Conservation (phyloP, 2,888 invertebrate genomes). For the Meteorus colon region DNA sequence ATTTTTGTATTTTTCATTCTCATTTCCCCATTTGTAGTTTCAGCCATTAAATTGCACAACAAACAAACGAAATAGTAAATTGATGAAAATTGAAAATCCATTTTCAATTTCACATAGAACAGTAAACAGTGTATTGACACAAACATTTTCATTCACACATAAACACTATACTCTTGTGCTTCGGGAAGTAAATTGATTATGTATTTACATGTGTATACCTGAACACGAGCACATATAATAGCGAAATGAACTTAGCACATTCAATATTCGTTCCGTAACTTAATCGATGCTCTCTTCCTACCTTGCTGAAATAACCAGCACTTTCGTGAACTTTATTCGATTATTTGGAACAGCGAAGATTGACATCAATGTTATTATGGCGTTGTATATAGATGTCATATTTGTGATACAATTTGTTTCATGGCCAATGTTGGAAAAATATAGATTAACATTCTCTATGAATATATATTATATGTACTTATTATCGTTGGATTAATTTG, state of each 20-base stretch:
- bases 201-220: not conserved
- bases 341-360: conserved; percentile 20
- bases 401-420: not conserved
- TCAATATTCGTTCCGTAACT: conserved; percentile 23
- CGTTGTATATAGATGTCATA: not conserved
- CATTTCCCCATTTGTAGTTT: not conserved
- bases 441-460: not conserved
- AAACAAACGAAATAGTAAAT: not conserved
- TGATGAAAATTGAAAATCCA: not conserved
- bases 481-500: not conserved
- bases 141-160: not conserved
- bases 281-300: conserved; percentile 8
- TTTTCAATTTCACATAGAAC: not conserved
- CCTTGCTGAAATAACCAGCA: not conserved
- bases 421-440: not conserved
- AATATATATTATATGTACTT: not conserved
- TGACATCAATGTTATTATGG: not conserved
- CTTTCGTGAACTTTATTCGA: conserved; percentile 1
- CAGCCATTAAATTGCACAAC: not conserved
- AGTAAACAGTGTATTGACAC: not conserved
- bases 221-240: conserved; percentile 14
- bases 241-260: conserved; percentile 26
- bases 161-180: not conserved
- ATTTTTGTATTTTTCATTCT: not conserved
- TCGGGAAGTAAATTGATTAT: conserved; percentile 2